phyloP scores from a whole-genome alignment of 2,888 invertebrate species.

The Diplazon laetatorius region DNA sequence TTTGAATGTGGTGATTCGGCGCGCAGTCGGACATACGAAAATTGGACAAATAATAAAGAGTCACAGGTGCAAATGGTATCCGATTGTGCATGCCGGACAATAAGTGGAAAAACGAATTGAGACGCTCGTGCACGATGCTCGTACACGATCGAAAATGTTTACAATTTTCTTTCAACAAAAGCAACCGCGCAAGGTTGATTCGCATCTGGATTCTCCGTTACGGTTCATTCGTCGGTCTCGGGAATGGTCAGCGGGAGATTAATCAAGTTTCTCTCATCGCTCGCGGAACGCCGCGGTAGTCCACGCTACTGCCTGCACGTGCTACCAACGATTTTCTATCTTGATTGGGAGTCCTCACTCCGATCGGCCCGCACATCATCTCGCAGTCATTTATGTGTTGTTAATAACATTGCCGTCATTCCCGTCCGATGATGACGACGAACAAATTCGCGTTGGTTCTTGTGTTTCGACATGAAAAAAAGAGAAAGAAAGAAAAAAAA shows the following conservation, averaged over 20 bases:
- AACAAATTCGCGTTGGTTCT: constrained; percentile 31
- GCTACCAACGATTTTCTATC: constrained; percentile 61
- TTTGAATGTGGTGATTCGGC: constrained; percentile 36
- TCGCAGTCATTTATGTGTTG: constrained; percentile 48
- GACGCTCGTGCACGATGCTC: constrained; percentile 32
- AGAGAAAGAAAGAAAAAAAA: no score
- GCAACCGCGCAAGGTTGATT: constrained; percentile 57
- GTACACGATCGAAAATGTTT: constrained; percentile 41
- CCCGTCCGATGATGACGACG: constrained; percentile 43
- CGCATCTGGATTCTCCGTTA: constrained; percentile 52
- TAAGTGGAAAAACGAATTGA: constrained; percentile 36
- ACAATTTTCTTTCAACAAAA: constrained; percentile 65
- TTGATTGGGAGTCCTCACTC: constrained; percentile 43
- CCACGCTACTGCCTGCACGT: constrained; percentile 61
- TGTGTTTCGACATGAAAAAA: no score
- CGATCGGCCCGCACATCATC: constrained; percentile 54
- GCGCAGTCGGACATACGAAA: constrained; percentile 55
- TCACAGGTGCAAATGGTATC: not conserved
- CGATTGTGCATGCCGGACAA: constrained; percentile 11
- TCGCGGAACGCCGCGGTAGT: constrained; percentile 36
- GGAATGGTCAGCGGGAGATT: constrained; percentile 64
- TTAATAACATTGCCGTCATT: constrained; percentile 9
- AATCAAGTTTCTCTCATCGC: constrained; percentile 58
- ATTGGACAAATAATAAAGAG: constrained; percentile 52
- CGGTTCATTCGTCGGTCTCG: constrained; percentile 45